Conservation (phyloP, 2,888 invertebrate genomes). For the Ochropleura leucogaster region DNA sequence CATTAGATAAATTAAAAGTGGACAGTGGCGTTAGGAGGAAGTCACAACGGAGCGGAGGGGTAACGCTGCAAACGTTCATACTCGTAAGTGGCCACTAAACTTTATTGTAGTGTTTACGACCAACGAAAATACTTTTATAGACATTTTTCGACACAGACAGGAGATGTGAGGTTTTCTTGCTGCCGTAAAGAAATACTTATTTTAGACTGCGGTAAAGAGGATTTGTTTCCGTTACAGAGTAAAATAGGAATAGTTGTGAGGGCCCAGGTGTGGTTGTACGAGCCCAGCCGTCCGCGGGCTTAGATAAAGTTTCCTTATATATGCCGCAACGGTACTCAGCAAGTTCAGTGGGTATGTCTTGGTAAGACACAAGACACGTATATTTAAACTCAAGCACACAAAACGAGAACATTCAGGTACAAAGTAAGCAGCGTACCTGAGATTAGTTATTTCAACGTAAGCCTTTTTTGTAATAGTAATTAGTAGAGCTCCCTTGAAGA, state of each 20-base stretch:
- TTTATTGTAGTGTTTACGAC: slow-evolving; percentile 87
- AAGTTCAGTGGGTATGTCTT: slow-evolving; percentile 22
- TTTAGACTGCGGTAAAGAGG: slow-evolving; percentile 39
- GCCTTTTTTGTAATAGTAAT: slow-evolving; percentile 18
- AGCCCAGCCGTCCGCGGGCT: slow-evolving; percentile 34
- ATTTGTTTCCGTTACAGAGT: slow-evolving; percentile 46
- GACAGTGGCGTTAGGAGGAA: slow-evolving; percentile 68
- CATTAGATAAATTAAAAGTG: slow-evolving; percentile 77
- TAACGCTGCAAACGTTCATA: slow-evolving; percentile 72
- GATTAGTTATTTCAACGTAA: slow-evolving; percentile 6
- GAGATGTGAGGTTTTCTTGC: slow-evolving; percentile 63
- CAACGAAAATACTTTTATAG: slow-evolving; percentile 70
- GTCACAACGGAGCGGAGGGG: slow-evolving; percentile 65
- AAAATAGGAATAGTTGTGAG: slow-evolving; percentile 42
- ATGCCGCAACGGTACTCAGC: slow-evolving; percentile 17
- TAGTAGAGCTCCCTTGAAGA: slow-evolving; percentile 4
- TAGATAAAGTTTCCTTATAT: slow-evolving; percentile 50
- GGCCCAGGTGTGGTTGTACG: slow-evolving; percentile 47
- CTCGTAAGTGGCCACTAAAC: slow-evolving; percentile 84
- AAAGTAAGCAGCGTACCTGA: not conserved
- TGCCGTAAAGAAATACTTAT: slow-evolving; percentile 45
- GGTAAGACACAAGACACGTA: slow-evolving; percentile 8
- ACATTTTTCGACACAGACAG: slow-evolving; percentile 70
- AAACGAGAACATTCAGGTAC: not conserved
- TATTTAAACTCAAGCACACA: slow-evolving; percentile 22